Conservation (phyloP, 2,888 invertebrate species). For the Caenorhabditis japonica region DNA sequence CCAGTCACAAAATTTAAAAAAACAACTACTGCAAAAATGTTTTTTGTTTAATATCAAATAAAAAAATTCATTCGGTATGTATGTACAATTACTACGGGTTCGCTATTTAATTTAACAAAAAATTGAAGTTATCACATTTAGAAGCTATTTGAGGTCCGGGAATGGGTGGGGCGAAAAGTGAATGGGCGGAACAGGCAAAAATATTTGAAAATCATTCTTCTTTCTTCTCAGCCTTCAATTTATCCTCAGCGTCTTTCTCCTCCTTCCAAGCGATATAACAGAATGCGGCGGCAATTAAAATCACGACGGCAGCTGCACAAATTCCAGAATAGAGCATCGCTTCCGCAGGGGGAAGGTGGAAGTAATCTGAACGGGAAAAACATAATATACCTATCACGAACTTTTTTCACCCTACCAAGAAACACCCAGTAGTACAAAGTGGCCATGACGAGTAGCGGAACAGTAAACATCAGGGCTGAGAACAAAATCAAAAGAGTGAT, state of each 20-base stretch:
- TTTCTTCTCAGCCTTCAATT: conserved; percentile 40
- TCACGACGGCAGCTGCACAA: conserved; percentile 57
- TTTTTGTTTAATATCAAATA: not conserved
- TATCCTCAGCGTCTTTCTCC: conserved; percentile 63
- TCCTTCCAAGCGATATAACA: conserved; percentile 70
- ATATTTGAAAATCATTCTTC: conserved; percentile 10
- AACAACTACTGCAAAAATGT: too few relatives aligned
- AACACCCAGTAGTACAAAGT: conserved; percentile 68
- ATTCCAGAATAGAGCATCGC: conserved; percentile 72
- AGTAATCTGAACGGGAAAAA: conserved; percentile 65
- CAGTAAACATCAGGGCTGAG: conserved; percentile 69
- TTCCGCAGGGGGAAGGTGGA: conserved; percentile 55
- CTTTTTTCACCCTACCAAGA: conserved; percentile 53
- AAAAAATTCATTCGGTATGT: conserved; percentile 6
- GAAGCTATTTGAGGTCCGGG: conserved; percentile 32
- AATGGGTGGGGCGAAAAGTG: not conserved
- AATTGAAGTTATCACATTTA: conserved; percentile 24
- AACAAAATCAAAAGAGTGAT: conserved; percentile 64
- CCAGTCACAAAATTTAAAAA: too few relatives aligned
- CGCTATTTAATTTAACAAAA: conserved; percentile 4
- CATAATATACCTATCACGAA: not conserved
- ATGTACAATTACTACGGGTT: conserved; percentile 8
- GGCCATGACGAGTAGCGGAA: conserved; percentile 70
- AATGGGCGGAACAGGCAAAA: not conserved
- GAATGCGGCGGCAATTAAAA: conserved; percentile 65